Percentiles rank a stretch among this genome's conserved stretches.
Evolutionary conservation across 2,113 vertebrate species (phyloP).

Genomic region (Nothobranchius kuhntae): DNA sequence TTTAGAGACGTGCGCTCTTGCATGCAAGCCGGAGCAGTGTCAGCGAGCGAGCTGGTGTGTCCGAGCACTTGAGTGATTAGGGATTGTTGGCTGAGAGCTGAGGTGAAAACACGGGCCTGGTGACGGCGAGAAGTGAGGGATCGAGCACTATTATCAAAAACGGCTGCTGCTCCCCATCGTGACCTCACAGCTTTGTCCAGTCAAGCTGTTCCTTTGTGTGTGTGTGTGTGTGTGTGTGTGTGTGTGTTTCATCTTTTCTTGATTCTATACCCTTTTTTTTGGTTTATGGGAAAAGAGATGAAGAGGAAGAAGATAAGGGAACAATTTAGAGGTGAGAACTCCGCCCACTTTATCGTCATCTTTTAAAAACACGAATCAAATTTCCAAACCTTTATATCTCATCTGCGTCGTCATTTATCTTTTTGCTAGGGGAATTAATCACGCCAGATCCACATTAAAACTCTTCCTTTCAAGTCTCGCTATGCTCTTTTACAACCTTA

Average conservation of each 20-base stretch:
- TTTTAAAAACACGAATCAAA: slow-evolving; percentile 24
- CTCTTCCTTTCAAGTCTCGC: slow-evolving; percentile 11
- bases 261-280: slow-evolving; percentile 47
- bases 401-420: slow-evolving; percentile 33
- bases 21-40: not conserved
- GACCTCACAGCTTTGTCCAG: slow-evolving; percentile 57
- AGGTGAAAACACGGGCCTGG: slow-evolving; percentile 52
- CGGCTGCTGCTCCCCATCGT: slow-evolving; percentile 49
- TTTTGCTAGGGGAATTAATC: slow-evolving; percentile 25
- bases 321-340: slow-evolving; percentile 28
- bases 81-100: slow-evolving; percentile 43
- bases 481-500: slow-evolving; percentile 31
- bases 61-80: slow-evolving; percentile 32
- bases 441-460: slow-evolving; percentile 8
- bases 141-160: slow-evolving; percentile 66
- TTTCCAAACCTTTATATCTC: slow-evolving; percentile 13
- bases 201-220: slow-evolving; percentile 53
- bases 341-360: slow-evolving; percentile 2
- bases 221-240: slow-evolving; percentile 34
- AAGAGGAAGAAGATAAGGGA: slow-evolving; percentile 17
- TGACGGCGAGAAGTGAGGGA: slow-evolving; percentile 57
- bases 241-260: slow-evolving; percentile 38
- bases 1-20: slow-evolving; percentile 3
- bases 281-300: slow-evolving; percentile 20
- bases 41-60: not conserved